These are phyloP conservation scores for Drosophila navojoa DNA, from an alignment of 1,140 invertebrate species.

Conservation along the genomic window DNA sequence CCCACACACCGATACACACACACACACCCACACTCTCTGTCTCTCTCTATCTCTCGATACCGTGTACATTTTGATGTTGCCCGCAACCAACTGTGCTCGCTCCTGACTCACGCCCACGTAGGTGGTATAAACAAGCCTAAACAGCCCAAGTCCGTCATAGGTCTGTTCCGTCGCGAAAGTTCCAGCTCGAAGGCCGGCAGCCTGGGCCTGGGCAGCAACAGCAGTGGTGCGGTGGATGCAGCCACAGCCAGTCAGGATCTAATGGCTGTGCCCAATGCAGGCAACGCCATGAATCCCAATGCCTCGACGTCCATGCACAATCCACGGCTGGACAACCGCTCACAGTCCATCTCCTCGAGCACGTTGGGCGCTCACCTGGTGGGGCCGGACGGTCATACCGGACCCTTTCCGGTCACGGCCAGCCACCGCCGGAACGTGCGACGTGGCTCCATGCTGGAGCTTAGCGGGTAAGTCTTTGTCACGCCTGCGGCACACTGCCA, in stretches of 20 bases:
- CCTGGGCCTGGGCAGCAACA: constrained; percentile 70
- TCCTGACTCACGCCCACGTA: constrained; percentile 61
- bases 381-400: constrained; percentile 69
- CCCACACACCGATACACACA: constrained; percentile 21
- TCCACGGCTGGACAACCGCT: constrained; percentile 75
- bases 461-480: constrained; percentile 86
- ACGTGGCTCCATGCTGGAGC: constrained; percentile 88
- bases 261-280: constrained; percentile 46
- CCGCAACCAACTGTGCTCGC: constrained; percentile 17
- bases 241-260: constrained; percentile 71
- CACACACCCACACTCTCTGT: constrained; percentile 4
- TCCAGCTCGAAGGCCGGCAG: constrained; percentile 85
- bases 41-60: constrained; percentile 1
- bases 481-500: constrained; percentile 29
- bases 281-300: constrained; percentile 34
- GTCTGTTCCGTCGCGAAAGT: constrained; percentile 88
- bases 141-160: constrained; percentile 89
- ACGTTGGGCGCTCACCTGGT: constrained; percentile 55
- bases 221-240: constrained; percentile 56
- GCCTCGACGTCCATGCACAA: constrained; percentile 66
- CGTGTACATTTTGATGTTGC: constrained; percentile 14
- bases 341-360: constrained; percentile 77
- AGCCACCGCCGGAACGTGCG: constrained; percentile 87
- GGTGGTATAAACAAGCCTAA: constrained; percentile 89
- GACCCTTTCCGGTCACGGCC: constrained; percentile 83